Evolutionary conservation across 2,888 invertebrate species (phyloP).

Genomic region (Nebria salina): DNA sequence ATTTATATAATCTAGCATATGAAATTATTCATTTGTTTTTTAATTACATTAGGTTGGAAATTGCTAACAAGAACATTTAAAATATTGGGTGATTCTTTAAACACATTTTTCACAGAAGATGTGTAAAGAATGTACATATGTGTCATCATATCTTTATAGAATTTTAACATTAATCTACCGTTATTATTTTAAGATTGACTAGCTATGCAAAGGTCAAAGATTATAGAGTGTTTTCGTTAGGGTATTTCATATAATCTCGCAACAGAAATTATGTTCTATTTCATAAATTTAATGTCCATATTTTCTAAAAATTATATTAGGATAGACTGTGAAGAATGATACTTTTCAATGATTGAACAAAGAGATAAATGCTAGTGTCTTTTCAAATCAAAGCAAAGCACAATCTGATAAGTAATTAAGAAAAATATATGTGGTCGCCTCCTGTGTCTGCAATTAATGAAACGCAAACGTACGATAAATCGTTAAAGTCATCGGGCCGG

Average conservation of each 20-base stretch:
- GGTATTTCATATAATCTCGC: too few species aligned
- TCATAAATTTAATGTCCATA: too few species aligned
- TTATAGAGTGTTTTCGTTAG: too few species aligned
- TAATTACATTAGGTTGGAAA: constrained; percentile 26
- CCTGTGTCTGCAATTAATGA: constrained; percentile 28
- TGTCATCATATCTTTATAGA: too few species aligned
- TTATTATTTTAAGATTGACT: too few species aligned
- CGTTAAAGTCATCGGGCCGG: not conserved
- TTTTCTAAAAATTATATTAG: too few species aligned
- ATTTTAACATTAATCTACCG: too few species aligned
- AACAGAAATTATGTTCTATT: too few species aligned
- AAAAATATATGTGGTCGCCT: constrained; percentile 23
- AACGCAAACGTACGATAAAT: constrained; percentile 41
- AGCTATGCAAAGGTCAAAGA: too few species aligned
- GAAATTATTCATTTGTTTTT: constrained; percentile 40
- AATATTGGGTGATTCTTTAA: not conserved
- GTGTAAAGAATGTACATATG: too few species aligned
- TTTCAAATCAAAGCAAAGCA: not conserved
- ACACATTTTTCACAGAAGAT: not conserved
- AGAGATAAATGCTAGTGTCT: not conserved
- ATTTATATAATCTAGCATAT: constrained; percentile 40
- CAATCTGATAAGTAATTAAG: constrained; percentile 1
- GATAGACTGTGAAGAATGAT: too few species aligned
- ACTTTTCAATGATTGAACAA: not conserved
- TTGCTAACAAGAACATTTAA: constrained; percentile 8